Base-by-base conservation (phyloP, 2,113 vertebrate species). In the Ammospiza nelsoni region DNA sequence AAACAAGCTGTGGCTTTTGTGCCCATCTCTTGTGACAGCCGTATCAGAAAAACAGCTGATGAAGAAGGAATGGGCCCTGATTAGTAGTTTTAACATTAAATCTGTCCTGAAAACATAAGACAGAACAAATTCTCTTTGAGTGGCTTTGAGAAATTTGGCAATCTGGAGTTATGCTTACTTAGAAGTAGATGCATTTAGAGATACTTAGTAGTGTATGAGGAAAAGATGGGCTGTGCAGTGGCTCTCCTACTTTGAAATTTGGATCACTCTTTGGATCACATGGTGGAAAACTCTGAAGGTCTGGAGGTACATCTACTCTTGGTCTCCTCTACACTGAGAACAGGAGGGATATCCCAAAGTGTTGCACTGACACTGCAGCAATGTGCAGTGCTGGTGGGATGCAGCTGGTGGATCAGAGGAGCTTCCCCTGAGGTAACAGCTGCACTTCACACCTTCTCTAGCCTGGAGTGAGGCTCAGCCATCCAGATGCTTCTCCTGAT, bases 361-460 rank as follows among this genome's bases (percentile, higher is more conserved):
- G 0, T 54, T 78, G 37, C 37, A 31, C 5, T 62, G 69, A 49
- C 17, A 13, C 33, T 51, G 48, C 27, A 82, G 49, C 37, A 66
- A 8, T 1, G 4, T 71, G 23, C 35, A 31, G 12, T 46, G 55
- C 63, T 66, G 33, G 15, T 4, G 8, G 12, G 13, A 58, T 29
- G 29, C 51, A 57, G 33, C 25, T 78, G 48, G 31, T 61, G 35
- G 25, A 74, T 57, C 10, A 78, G 69, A 74, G 90, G 17, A 37
- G 13, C 52, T 88, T 44, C 35, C 1, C 4, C 29, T 49, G 31
- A 0, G 0, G 6, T 25, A 29, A 15, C 44, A 67, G 33, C 11
- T 54, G 29, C 13, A 28, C 9, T 46, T 87, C 1, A 1, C 21
- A 51, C 11, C 25, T 73, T 71, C 73, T 35, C 63, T 55, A 39